Evolutionary conservation across 2,797 vertebrate species (phyloP).

Genomic region (Microchirus variegatus): DNA sequence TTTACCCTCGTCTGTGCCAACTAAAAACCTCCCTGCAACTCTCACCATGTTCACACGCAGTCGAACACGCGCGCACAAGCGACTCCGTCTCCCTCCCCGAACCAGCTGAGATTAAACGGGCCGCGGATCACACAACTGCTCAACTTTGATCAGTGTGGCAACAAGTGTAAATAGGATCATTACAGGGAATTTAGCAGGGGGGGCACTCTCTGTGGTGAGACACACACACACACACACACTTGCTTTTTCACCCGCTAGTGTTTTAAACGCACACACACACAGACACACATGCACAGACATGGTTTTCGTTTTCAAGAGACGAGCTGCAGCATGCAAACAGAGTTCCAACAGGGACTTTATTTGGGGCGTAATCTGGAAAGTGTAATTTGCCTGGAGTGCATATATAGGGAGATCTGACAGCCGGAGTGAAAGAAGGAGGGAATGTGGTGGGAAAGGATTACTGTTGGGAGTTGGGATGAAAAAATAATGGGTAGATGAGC

Average conservation of each 20-base stretch:
- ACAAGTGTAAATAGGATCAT: slow-evolving; percentile 82
- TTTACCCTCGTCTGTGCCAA: slow-evolving; percentile 66
- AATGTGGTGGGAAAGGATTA: slow-evolving; percentile 57
- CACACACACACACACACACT: slow-evolving; percentile 54
- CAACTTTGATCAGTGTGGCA: slow-evolving; percentile 82
- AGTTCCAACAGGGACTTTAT: slow-evolving; percentile 68
- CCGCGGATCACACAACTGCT: slow-evolving; percentile 66
- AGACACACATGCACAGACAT: slow-evolving; percentile 10
- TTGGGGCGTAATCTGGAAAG: slow-evolving; percentile 75
- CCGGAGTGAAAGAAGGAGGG: slow-evolving; percentile 39
- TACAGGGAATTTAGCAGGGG: slow-evolving; percentile 74
- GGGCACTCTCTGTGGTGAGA: slow-evolving; percentile 69
- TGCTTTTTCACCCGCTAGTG: slow-evolving; percentile 18
- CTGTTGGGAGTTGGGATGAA: slow-evolving; percentile 26
- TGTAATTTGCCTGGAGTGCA: slow-evolving; percentile 76
- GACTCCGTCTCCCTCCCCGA: slow-evolving; percentile 18
- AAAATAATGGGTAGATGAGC: slow-evolving; percentile 28
- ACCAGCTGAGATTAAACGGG: slow-evolving; percentile 74
- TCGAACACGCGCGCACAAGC: slow-evolving; percentile 30
- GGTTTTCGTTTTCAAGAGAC: slow-evolving; percentile 44
- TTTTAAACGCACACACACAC: slow-evolving; percentile 38
- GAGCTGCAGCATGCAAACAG: slow-evolving; percentile 45
- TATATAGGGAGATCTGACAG: slow-evolving; percentile 74
- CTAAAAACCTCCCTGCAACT: slow-evolving; percentile 63
- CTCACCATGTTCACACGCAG: slow-evolving; percentile 33